These are phyloP conservation scores for Yponomeuta malinellus DNA, from an alignment of 2,888 invertebrate species.

Conservation along the genomic window DNA sequence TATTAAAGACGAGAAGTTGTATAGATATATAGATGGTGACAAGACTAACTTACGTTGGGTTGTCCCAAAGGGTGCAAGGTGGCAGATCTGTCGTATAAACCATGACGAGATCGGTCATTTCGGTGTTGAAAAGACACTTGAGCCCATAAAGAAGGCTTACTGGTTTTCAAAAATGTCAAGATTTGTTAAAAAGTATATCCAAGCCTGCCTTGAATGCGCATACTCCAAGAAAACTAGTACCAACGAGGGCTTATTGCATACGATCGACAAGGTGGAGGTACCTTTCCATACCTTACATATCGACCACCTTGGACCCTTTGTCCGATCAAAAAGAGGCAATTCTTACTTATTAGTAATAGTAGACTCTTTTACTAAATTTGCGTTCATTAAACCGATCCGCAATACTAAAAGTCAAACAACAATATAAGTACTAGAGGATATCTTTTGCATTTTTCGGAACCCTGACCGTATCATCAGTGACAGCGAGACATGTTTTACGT, in stretches of 20 bases:
- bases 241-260: conserved; percentile 31
- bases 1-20: not conserved
- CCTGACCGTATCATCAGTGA: conserved; percentile 23
- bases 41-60: no score
- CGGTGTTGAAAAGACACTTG: no score
- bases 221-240: conserved; percentile 30
- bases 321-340: conserved; percentile 12
- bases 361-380: conserved; percentile 16
- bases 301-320: conserved; percentile 18
- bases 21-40: no score
- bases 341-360: conserved; percentile 10
- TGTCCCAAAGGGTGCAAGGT: conserved; percentile 5
- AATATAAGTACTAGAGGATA: conserved; percentile 18
- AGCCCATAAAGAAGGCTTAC: not conserved
- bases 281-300: conserved; percentile 17
- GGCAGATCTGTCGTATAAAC: not conserved
- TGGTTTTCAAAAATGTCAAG: conserved; percentile 16
- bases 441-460: conserved; percentile 20
- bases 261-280: conserved; percentile 16
- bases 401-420: conserved; percentile 20
- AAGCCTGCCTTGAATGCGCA: conserved; percentile 15
- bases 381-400: conserved; percentile 15
- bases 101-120: no score
- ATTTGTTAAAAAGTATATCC: not conserved
- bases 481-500: conserved; percentile 21